A percentile compares a stretch with the other conserved stretches of the same genome.
phyloP scores from a whole-genome alignment of 2,888 invertebrate genomes.

The Phyllotreta striolata region DNA sequence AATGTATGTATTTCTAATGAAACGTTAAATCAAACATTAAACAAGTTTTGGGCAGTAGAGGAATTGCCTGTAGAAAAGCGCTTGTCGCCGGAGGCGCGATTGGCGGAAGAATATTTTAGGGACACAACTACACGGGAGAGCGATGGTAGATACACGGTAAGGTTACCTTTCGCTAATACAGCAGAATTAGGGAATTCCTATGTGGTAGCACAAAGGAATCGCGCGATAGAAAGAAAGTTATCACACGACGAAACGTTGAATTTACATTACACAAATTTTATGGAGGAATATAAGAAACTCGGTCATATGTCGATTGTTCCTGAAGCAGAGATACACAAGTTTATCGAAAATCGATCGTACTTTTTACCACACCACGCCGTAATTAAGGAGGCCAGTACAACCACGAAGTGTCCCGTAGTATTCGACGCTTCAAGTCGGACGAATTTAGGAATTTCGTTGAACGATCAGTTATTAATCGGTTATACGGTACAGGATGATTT shows the following conservation, averaged over 20 bases:
- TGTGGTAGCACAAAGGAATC: constrained; percentile 10
- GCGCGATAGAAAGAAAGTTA: constrained; percentile 22
- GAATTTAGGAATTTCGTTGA: constrained; percentile 31
- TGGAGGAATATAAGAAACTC: constrained; percentile 21
- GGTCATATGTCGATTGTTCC: constrained; percentile 34
- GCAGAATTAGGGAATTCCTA: constrained; percentile 14
- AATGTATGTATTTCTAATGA: neutral
- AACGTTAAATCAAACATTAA: neutral
- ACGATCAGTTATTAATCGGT: constrained; percentile 31
- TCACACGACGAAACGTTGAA: constrained; percentile 20
- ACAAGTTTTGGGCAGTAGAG: constrained; percentile 31
- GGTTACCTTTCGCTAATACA: constrained; percentile 15
- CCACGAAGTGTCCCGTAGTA: constrained; percentile 34
- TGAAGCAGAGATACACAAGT: no score
- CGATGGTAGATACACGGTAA: constrained; percentile 26
- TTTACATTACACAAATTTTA: constrained; percentile 21
- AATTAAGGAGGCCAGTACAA: constrained; percentile 29
- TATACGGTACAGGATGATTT: constrained; percentile 33
- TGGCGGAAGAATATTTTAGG: constrained; percentile 23
- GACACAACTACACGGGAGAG: constrained; percentile 8
- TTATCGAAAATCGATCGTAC: constrained; percentile 9
- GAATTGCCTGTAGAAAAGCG: constrained; percentile 5
- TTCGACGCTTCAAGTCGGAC: constrained; percentile 28
- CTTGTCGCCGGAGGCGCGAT: constrained; percentile 20
- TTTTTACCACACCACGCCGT: constrained; percentile 39